Conservation (phyloP, 2,888 invertebrate species). For the Laothoe populi region DNA sequence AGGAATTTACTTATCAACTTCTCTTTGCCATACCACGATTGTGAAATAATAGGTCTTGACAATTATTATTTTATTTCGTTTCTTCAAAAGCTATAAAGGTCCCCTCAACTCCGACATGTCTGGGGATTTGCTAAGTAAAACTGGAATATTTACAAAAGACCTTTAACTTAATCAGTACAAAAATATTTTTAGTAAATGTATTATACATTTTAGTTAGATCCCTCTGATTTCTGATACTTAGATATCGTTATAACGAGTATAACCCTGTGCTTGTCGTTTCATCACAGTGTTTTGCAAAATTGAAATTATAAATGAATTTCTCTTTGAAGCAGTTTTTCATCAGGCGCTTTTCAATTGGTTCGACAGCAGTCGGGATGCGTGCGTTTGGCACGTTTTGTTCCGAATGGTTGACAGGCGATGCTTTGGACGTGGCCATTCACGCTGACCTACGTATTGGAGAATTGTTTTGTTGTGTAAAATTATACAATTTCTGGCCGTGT, state of each 20-base stretch:
- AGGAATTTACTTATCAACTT: conserved; percentile 45
- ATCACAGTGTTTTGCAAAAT: conserved; percentile 19
- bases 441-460: conserved; percentile 54
- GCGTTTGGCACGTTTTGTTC: conserved; percentile 81
- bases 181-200: too few species aligned
- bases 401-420: conserved; percentile 67
- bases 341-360: conserved; percentile 66
- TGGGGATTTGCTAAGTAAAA: not conserved
- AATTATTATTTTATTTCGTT: conserved; percentile 79
- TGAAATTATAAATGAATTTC: conserved; percentile 51
- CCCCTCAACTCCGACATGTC: conserved; percentile 50
- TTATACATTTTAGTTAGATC: too few species aligned
- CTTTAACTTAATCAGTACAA: not conserved
- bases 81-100: conserved; percentile 64
- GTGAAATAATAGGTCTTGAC: conserved; percentile 69
- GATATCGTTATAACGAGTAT: not conserved
- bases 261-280: conserved; percentile 1
- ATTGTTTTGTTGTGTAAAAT: conserved; percentile 75
- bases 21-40: conserved; percentile 73
- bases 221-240: too few species aligned
- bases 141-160: not conserved
- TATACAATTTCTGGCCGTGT: conserved; percentile 74
- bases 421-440: conserved; percentile 70
- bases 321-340: conserved; percentile 64
- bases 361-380: conserved; percentile 56